Conservation (phyloP, 2,888 invertebrate species). For the Thysanoteuthis rhombus region DNA sequence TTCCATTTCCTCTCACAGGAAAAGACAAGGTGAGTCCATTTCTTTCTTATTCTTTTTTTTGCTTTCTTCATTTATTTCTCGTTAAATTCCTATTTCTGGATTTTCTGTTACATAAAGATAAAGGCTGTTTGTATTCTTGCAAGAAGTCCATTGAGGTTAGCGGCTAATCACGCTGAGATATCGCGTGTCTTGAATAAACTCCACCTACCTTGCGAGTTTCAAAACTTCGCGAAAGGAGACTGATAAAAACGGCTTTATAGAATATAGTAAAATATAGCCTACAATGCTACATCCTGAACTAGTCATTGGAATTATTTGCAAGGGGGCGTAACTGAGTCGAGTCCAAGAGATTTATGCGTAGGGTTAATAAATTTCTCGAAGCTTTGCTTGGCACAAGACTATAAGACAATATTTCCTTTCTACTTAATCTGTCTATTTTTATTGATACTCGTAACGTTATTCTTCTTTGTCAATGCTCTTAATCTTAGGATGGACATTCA, state of each 20-base stretch:
- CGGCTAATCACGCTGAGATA: not conserved
- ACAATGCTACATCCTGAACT: too few relatives aligned
- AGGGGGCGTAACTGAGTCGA: too few relatives aligned
- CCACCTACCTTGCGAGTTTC: not conserved
- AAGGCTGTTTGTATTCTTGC: not conserved
- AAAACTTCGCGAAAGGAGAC: not conserved
- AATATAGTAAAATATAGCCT: too few relatives aligned
- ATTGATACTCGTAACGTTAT: too few relatives aligned
- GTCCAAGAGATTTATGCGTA: too few relatives aligned
- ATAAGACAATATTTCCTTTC: too few relatives aligned
- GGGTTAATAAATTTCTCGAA: too few relatives aligned
- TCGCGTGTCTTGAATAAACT: not conserved
- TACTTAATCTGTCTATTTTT: too few relatives aligned
- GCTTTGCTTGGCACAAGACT: too few relatives aligned
- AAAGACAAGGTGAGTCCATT: constrained; percentile 14
- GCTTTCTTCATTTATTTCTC: not conserved
- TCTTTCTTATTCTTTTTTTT: not conserved
- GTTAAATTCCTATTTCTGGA: not conserved
- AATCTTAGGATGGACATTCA: too few relatives aligned
- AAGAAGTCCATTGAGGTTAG: not conserved
- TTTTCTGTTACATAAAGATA: not conserved
- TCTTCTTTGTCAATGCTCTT: too few relatives aligned
- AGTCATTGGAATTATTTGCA: too few relatives aligned
- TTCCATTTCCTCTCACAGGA: not conserved
- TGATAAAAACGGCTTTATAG: not conserved